These are phyloP conservation scores for Tricholauxania praeusta DNA, from an alignment of 2,888 invertebrate species.

Conservation along the genomic window DNA sequence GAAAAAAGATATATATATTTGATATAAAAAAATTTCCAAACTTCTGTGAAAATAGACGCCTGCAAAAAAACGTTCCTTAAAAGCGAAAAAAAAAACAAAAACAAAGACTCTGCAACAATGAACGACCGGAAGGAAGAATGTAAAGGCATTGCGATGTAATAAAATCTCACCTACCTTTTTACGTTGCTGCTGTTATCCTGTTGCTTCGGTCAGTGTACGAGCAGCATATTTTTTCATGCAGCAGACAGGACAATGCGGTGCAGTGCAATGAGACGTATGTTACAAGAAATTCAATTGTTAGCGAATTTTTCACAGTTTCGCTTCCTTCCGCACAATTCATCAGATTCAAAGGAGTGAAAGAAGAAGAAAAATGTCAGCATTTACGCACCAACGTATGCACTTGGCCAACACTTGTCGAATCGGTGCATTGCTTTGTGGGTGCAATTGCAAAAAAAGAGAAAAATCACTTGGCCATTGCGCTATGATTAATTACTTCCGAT, in stretches of 20 bases:
- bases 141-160: slow-evolving; percentile 30
- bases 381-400: neutral
- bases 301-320: slow-evolving; percentile 35
- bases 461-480: slow-evolving; percentile 44
- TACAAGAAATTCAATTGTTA: slow-evolving; percentile 31
- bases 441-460: neutral
- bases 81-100: slow-evolving; percentile 21
- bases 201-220: slow-evolving; percentile 18
- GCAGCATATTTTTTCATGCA: neutral
- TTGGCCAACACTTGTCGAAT: neutral
- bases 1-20: too few species aligned
- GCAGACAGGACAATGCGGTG: slow-evolving; percentile 11
- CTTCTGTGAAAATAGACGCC: too few species aligned
- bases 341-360: neutral
- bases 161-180: slow-evolving; percentile 25
- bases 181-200: slow-evolving; percentile 21
- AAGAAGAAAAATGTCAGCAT: neutral
- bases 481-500: slow-evolving; percentile 54
- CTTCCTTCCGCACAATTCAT: slow-evolving; percentile 16
- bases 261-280: neutral
- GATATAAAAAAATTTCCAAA: too few species aligned
- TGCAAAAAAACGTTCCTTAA: too few species aligned
- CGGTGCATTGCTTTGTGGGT: slow-evolving; percentile 7
- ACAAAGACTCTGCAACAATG: slow-evolving; percentile 35
- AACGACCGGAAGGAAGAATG: slow-evolving; percentile 36